Evolutionary conservation across 2,113 vertebrate genomes (phyloP), one percentile per base, ranked within the genome.

Genomic region (Boleophthalmus pectinirostris): DNA sequence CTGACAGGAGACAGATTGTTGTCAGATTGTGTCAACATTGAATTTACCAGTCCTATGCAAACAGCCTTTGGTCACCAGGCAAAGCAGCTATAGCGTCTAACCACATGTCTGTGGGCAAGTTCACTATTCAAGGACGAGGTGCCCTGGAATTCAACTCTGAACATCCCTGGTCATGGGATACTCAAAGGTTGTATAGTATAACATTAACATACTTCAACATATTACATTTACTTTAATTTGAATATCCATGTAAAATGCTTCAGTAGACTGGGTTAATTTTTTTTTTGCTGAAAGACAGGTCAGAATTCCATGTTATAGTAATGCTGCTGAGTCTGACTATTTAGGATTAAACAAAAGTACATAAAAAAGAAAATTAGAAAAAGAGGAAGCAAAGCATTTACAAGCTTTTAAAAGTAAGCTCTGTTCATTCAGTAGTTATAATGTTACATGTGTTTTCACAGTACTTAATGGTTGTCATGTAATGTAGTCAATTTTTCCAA

Each of bases 1-100:
- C 79, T 57, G 81, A 82, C 73, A 43, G 72, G 24, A 76, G 75
- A 70, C 74, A 68, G 79, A 84, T 82, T 58, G 66, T 69, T 81
- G 81, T 81, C 69, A 46, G 75, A 53, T 74, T 74, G 72, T 75
- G 81, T 87, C 85, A 88, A 84, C 85, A 85, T 82, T 54, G 63
- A 79, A 69, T 51, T 71, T 68, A 68, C 11, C 38, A 60, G 69
- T 57, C 64, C 69, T 80, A 78, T 20, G 72, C 85, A 89, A 90
- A 86, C 77, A 87, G 70, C 82, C 71, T 75, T 47, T 1, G 69
- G 85, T 81, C 80, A 81, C 73, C 75, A 70, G 71, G 35, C 61
- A 77, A 15, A 20, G 72, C 80, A 85, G 80, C 74, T 5, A 21
- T 51, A 57, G 57, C 8, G 45, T 76, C 51, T 61, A 73, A 69